Percentiles rank a stretch among this genome's conserved stretches.
These are phyloP conservation scores for Leptinotarsa peninsularis DNA, from an alignment of 2,888 invertebrate species.

Conservation along the genomic window DNA sequence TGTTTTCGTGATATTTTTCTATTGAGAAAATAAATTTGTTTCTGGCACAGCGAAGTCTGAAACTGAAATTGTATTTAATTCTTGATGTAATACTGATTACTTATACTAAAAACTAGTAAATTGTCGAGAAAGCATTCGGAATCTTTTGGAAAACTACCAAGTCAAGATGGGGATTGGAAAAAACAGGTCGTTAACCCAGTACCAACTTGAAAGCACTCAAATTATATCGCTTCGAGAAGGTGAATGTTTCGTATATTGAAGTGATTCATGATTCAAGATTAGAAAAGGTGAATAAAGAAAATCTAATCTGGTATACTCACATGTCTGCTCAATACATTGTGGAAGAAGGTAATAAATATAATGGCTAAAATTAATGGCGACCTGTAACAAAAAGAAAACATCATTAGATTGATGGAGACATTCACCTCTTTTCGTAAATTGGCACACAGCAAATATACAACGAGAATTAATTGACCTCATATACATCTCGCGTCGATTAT, in stretches of 20 bases:
- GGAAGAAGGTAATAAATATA: slow-evolving; percentile 69
- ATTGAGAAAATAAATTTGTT: too few species aligned
- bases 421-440: slow-evolving; percentile 11
- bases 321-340: slow-evolving; percentile 70
- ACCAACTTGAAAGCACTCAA: background rate
- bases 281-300: slow-evolving; percentile 14
- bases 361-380: slow-evolving; percentile 73
- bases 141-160: too few species aligned
- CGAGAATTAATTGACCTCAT: background rate
- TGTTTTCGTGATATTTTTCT: too few species aligned
- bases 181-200: too few species aligned
- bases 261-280: slow-evolving; percentile 22
- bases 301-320: slow-evolving; percentile 68
- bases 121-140: too few species aligned
- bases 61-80: too few species aligned
- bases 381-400: slow-evolving; percentile 68
- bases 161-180: too few species aligned
- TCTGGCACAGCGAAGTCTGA: too few species aligned
- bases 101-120: too few species aligned
- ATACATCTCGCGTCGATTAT: background rate
- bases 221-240: background rate
- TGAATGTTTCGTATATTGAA: background rate
- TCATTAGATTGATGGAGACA: slow-evolving; percentile 22
- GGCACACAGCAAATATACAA: background rate
- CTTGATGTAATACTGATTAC: too few species aligned